phyloP scores from a whole-genome alignment of 2,888 invertebrate species.

The Ypsolopha sequella region DNA sequence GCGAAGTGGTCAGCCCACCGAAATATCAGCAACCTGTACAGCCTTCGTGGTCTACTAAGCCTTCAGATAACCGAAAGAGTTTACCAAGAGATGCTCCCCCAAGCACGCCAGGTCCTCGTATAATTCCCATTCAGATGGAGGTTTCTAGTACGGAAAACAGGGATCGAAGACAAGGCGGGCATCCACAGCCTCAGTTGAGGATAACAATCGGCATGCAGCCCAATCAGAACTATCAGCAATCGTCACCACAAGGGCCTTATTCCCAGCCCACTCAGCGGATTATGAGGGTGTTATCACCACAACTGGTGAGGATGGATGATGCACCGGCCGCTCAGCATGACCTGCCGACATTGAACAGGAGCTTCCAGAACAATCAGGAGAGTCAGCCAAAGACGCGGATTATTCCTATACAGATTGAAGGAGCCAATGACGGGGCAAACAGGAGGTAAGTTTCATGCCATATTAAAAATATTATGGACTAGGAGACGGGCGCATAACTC shows the following conservation, averaged over 20 bases:
- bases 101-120: constrained; percentile 43
- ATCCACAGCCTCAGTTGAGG: constrained; percentile 48
- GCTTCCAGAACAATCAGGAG: constrained; percentile 36
- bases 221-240: constrained; percentile 22
- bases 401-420: constrained; percentile 74
- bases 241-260: constrained; percentile 25
- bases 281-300: constrained; percentile 63
- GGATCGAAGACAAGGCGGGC: constrained; percentile 32
- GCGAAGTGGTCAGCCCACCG: constrained; percentile 55
- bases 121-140: constrained; percentile 79
- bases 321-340: constrained; percentile 35
- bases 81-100: constrained; percentile 44
- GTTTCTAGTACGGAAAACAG: constrained; percentile 26
- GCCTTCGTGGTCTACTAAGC: constrained; percentile 57
- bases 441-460: constrained; percentile 36
- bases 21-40: constrained; percentile 51
- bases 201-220: constrained; percentile 60
- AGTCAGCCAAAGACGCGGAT: constrained; percentile 65
- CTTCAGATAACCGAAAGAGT: constrained; percentile 58
- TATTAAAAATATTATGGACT: neutral
- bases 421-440: constrained; percentile 42
- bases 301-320: constrained; percentile 61
- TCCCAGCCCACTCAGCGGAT: constrained; percentile 66
- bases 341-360: constrained; percentile 46
- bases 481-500: too few species aligned